These are phyloP conservation scores for Hippolais icterina DNA, from an alignment of 2,113 vertebrate species.

Conservation along the genomic window DNA sequence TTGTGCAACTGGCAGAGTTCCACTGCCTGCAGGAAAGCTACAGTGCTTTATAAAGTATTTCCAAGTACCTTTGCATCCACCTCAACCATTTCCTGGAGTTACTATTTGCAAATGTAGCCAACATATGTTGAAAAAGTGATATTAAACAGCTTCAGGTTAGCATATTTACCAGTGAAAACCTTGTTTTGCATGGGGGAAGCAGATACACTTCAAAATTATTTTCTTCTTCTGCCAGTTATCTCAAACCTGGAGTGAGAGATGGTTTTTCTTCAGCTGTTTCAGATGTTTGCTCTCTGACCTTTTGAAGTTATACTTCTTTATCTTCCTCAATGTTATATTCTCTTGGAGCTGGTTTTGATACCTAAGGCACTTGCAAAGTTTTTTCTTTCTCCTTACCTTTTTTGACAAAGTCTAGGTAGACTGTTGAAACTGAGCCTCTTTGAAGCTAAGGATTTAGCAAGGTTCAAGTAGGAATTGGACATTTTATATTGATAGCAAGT, in stretches of 20 bases:
- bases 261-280: neutral
- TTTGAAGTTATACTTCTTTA: neutral
- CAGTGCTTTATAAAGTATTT: neutral
- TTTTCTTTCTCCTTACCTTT: neutral
- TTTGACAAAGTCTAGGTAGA: neutral
- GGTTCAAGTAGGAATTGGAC: neutral
- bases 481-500: neutral
- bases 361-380: neutral
- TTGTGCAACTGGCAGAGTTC: constrained; percentile 12
- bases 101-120: constrained; percentile 8
- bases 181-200: neutral
- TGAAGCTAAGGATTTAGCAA: constrained; percentile 19
- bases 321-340: neutral
- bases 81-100: constrained; percentile 22
- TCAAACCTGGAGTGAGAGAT: neutral
- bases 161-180: neutral
- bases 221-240: neutral
- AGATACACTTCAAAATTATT: neutral
- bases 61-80: constrained; percentile 2
- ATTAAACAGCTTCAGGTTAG: neutral
- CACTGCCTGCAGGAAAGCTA: constrained; percentile 45
- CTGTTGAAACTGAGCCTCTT: neutral
- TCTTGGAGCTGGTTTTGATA: constrained; percentile 18
- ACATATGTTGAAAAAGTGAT: neutral
- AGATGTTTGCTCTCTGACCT: constrained; percentile 4